Evolutionary conservation across 2,888 invertebrate genomes (phyloP).

Genomic region (Thymelicus sylvestris): DNA sequence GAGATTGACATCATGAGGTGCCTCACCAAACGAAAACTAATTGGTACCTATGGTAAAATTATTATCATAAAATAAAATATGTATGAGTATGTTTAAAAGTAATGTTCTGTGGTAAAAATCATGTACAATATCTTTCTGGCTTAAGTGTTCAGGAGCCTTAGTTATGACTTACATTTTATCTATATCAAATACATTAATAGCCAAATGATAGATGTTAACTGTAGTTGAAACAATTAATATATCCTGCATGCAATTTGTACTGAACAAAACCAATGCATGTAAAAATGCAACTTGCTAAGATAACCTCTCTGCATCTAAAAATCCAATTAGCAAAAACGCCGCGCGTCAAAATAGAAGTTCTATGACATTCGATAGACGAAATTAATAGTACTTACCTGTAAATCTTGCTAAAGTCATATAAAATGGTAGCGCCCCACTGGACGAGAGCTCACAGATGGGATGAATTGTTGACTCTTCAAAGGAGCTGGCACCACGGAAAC

Average conservation of each 20-base stretch:
- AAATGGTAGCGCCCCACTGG: constrained; percentile 95
- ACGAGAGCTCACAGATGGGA: constrained; percentile 86
- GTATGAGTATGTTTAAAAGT: too few relatives aligned
- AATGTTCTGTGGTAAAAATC: too few relatives aligned
- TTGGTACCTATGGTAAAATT: too few relatives aligned
- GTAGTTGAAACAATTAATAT: too few relatives aligned
- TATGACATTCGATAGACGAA: constrained; percentile 14
- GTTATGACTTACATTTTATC: too few relatives aligned
- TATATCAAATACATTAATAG: too few relatives aligned
- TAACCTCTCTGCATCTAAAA: constrained; percentile 31
- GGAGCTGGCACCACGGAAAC: constrained; percentile 69
- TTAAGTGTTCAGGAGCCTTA: too few relatives aligned
- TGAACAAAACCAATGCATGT: neutral
- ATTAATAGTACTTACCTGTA: constrained; percentile 88
- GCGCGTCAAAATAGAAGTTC: constrained; percentile 1
- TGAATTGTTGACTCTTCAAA: constrained; percentile 78
- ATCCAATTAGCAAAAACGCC: constrained; percentile 29
- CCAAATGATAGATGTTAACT: too few relatives aligned
- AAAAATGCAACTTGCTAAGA: constrained; percentile 5
- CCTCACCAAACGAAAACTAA: too few relatives aligned
- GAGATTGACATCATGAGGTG: too few relatives aligned
- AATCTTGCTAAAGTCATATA: constrained; percentile 98
- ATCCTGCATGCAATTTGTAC: neutral
- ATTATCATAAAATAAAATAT: too few relatives aligned
- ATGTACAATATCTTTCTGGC: too few relatives aligned